Base-by-base conservation (phyloP, 92 coral and sea anemone species). In the Pocillopora meandrina region DNA sequence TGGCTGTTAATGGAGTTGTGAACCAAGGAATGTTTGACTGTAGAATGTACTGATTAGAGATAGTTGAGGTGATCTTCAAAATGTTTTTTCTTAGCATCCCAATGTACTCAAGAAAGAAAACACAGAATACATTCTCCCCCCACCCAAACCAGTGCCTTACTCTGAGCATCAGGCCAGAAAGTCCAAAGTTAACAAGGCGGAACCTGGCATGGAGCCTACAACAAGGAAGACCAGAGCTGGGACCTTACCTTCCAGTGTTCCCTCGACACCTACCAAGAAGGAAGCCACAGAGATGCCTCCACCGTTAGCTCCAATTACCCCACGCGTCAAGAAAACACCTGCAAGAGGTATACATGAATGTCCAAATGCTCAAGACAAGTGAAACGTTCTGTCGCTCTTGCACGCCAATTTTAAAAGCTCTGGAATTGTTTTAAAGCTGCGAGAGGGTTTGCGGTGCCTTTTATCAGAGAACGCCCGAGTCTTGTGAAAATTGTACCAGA, bases 81-180 rank as follows among this genome's bases (percentile, higher is more conserved):
- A 20, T 2, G 9, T 10, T 17, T 21, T 75, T 55, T 63, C 66
- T 19, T 61, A 93, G 96, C 96, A 85, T 64, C 98, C 98, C 34
- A 92, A 94, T 77, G 85, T 91, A 17, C 91, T 79, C 61, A 87
- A 72, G 56, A 79, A 75, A 55, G 93, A 84, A 57, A 86, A 87
- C 20, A 55, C 86, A 9, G 96, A 93, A 10, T 94, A 92, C 81
- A 89, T 92, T 14, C 89, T 94, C 47, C 92, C 91, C 2, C 95
- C 98, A 1, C 98, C 98, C n/a, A 94, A 94, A 61, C 89, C 92
- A 2, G 69, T 89, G 4, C 98, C 98, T 15, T 85, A 84, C 92
- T 72, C 59, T 60, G 78, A 72, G 61, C 72, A 61, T 62, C 88
- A 87, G 52, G 74, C 89, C 26, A 91, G 85, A 64, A 85, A 94